A percentile compares a stretch with the other conserved stretches of the same genome.
Evolutionary conservation across 2,888 invertebrate species (phyloP).

Genomic region (Diaperis boleti): DNA sequence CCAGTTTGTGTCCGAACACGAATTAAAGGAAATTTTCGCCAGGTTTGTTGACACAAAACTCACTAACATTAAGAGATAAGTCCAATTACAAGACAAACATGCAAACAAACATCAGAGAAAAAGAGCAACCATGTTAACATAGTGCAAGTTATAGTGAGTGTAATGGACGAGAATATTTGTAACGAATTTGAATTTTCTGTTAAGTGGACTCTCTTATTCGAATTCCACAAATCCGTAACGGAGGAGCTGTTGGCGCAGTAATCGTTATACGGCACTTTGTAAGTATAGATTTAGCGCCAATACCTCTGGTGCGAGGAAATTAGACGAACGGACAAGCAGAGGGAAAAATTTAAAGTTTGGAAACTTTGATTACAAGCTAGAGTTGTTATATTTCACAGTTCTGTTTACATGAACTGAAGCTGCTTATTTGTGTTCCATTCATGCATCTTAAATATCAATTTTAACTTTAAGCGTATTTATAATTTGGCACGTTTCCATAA

Average conservation of each 20-base stretch:
- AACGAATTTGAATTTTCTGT: slow-evolving; percentile 20
- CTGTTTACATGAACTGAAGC: not conserved
- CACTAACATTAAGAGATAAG: slow-evolving; percentile 17
- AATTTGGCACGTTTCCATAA: too few relatives aligned
- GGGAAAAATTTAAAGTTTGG: not conserved
- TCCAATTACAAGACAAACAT: slow-evolving; percentile 17
- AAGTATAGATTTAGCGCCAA: slow-evolving; percentile 49
- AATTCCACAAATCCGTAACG: slow-evolving; percentile 19
- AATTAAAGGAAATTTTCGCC: slow-evolving; percentile 98
- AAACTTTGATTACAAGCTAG: not conserved
- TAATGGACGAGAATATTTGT: slow-evolving; percentile 10
- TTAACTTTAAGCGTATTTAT: too few relatives aligned
- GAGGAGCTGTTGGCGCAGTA: slow-evolving; percentile 47
- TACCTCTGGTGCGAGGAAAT: slow-evolving; percentile 3
- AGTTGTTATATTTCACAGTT: not conserved
- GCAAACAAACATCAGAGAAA: slow-evolving; percentile 34
- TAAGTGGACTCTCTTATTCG: slow-evolving; percentile 52
- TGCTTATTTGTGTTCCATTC: not conserved
- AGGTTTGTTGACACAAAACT: slow-evolving; percentile 74
- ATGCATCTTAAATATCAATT: too few relatives aligned
- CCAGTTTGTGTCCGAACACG: slow-evolving; percentile 97
- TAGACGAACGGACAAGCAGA: not conserved
- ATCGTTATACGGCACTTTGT: slow-evolving; percentile 48
- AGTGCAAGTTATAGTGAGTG: slow-evolving; percentile 59
- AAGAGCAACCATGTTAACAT: slow-evolving; percentile 39